Evolutionary conservation across 2,113 vertebrate genomes (phyloP), one percentile per base, ranked within the genome.

Genomic region (Dendrocopos noguchii): DNA sequence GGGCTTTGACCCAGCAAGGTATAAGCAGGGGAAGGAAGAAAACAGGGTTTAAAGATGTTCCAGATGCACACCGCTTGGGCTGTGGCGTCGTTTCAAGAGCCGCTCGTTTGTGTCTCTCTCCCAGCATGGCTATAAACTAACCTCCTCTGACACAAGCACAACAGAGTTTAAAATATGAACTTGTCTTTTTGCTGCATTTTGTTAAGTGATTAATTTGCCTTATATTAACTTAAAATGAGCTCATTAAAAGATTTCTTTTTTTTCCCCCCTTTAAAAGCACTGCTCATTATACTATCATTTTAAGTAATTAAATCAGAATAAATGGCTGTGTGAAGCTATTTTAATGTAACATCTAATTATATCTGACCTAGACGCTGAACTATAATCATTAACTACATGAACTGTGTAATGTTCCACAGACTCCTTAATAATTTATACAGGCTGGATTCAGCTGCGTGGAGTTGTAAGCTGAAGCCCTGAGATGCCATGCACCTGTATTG

Each of bases 231-330:
- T 95, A 96, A 98, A 98, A 98, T 93, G 97, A 97, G 96, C 96
- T 97, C 96, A 97, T 98, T 97, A 97, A 94, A 97, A 97, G 96
- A 96, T 96, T 97, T 95, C 79, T 95, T 97, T 96, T 90, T 90
- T 97, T 36, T 36, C 36, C 36, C 36, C 97, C 96, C 95, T 96
- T 97, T 97, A 97, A 97, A 97, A 97, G 97, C 95, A 92, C 95
- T 95, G 84, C 97, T 98, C 98, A 97, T 98, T 98, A 97, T 97
- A 98, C 98, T 97, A 98, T 98, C 98, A 98, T 99, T 98, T 98
- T 98, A 98, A 98, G 98, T 98, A 99, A 99, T 99, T 99, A 98
- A 98, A 97, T 97, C 96, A 97, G 98, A 99, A 99, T 98, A 98
- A 99, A 98, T 98, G 98, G 97, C 96, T 98, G 97, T 97, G 97